phyloP scores from a whole-genome alignment of 2,888 invertebrate species.

The Ectemnius lituratus region DNA sequence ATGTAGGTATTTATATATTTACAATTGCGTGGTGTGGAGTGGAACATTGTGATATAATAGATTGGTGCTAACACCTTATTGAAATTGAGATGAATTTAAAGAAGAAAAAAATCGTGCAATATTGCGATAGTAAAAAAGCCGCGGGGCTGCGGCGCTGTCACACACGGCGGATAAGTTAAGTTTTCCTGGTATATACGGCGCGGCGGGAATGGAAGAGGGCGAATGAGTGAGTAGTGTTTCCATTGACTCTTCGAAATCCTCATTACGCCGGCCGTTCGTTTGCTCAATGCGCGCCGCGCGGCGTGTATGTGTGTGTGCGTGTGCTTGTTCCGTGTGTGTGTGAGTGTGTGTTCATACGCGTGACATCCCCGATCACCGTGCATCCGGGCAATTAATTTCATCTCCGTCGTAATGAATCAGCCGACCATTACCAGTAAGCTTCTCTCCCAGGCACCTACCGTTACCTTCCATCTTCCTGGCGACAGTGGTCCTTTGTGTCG shows the following conservation, averaged over 20 bases:
- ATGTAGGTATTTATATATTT: conserved; percentile 78
- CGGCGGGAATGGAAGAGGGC: conserved; percentile 38
- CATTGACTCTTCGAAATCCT: conserved; percentile 51
- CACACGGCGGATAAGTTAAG: conserved; percentile 64
- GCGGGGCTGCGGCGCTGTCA: conserved; percentile 68
- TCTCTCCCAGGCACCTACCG: no score
- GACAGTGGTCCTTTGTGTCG: no score
- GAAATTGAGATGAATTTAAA: conserved; percentile 76
- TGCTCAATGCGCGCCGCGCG: background rate
- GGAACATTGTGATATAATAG: conserved; percentile 78
- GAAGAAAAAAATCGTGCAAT: conserved; percentile 73
- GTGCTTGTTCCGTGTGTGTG: background rate
- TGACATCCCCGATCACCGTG: background rate
- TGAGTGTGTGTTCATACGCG: conserved; percentile 7
- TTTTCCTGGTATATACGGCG: conserved; percentile 53
- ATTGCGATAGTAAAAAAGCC: conserved; percentile 72
- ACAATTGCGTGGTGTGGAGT: conserved; percentile 78
- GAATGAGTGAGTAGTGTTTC: conserved; percentile 50
- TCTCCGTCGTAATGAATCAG: background rate
- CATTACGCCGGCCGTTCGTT: conserved; percentile 34
- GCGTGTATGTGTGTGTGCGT: background rate
- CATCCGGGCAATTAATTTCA: conserved; percentile 4
- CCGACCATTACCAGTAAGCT: no score
- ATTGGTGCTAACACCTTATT: conserved; percentile 78
- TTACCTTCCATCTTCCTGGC: no score